Evolutionary conservation across 2,888 invertebrate genomes (phyloP).

Genomic region (Erebia palarica): DNA sequence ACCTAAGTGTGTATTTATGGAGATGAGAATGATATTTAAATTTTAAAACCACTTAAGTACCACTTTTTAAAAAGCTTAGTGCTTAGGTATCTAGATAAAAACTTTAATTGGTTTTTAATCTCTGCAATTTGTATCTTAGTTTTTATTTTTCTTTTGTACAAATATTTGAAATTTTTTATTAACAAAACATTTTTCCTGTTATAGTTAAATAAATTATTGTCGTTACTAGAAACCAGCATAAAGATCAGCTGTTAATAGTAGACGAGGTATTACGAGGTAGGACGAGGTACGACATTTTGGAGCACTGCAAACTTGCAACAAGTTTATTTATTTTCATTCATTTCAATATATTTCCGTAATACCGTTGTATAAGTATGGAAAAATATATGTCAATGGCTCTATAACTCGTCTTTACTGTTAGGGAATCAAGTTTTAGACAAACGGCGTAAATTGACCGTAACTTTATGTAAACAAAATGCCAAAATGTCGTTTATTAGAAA

Average conservation of each 20-base stretch:
- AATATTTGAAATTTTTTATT: too few species aligned
- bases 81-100: neutral
- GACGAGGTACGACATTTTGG: too few species aligned
- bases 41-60: neutral
- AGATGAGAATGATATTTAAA: neutral
- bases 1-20: neutral
- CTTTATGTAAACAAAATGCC: conserved; percentile 18
- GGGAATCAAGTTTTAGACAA: conserved; percentile 29
- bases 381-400: conserved; percentile 29
- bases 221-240: too few species aligned
- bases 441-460: conserved; percentile 26
- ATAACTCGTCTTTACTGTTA: conserved; percentile 37
- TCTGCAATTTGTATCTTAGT: neutral
- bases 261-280: too few species aligned
- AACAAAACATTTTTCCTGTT: too few species aligned
- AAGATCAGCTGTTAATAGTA: too few species aligned
- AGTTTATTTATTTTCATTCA: too few species aligned
- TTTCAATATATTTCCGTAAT: conserved; percentile 13
- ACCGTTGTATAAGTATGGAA: conserved; percentile 19
- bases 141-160: too few species aligned
- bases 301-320: too few species aligned
- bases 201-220: too few species aligned
- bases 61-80: neutral
- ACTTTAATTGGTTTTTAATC: neutral
- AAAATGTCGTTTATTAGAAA: conserved; percentile 12